Evolutionary conservation across 1,140 invertebrate species (phyloP).

Genomic region (Drosophila sulfurigaster): DNA sequence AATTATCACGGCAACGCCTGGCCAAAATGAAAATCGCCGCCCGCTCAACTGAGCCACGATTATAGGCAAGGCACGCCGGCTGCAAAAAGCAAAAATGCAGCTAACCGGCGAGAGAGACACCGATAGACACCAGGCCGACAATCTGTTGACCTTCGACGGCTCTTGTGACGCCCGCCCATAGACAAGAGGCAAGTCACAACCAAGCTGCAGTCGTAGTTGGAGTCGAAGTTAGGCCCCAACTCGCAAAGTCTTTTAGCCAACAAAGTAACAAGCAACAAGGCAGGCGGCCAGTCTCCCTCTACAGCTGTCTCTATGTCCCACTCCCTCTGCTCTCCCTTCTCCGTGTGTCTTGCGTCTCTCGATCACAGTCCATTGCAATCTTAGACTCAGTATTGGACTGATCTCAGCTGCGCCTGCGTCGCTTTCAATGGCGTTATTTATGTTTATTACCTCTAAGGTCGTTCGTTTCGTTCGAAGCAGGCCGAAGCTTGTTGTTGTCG

Average conservation of each 20-base stretch:
- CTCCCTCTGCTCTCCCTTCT: slow-evolving; percentile 13
- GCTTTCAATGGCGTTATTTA: slow-evolving; percentile 84
- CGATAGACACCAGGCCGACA: slow-evolving; percentile 67
- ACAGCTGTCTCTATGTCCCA: slow-evolving; percentile 5
- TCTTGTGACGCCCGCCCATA: slow-evolving; percentile 74
- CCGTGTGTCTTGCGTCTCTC: not conserved
- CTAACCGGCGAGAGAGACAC: slow-evolving; percentile 33
- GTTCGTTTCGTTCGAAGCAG: slow-evolving; percentile 77
- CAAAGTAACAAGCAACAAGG: slow-evolving; percentile 43
- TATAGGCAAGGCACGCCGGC: slow-evolving; percentile 15
- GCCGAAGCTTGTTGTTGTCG: slow-evolving; percentile 59
- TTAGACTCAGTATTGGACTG: slow-evolving; percentile 57
- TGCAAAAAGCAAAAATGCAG: not conserved
- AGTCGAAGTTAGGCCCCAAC: slow-evolving; percentile 8
- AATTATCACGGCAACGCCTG: slow-evolving; percentile 78
- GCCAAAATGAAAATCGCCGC: slow-evolving; percentile 38
- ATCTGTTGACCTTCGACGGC: slow-evolving; percentile 82
- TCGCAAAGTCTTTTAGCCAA: slow-evolving; percentile 39
- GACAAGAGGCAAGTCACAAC: slow-evolving; percentile 42
- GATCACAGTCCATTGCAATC: slow-evolving; percentile 44
- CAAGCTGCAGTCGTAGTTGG: slow-evolving; percentile 18
- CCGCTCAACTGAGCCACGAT: slow-evolving; percentile 37
- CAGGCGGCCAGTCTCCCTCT: slow-evolving; percentile 26
- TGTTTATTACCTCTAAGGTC: slow-evolving; percentile 84
- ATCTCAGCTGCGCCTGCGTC: slow-evolving; percentile 67